phyloP scores from a whole-genome alignment of 2,797 vertebrate species.

The Martes flavigula region DNA sequence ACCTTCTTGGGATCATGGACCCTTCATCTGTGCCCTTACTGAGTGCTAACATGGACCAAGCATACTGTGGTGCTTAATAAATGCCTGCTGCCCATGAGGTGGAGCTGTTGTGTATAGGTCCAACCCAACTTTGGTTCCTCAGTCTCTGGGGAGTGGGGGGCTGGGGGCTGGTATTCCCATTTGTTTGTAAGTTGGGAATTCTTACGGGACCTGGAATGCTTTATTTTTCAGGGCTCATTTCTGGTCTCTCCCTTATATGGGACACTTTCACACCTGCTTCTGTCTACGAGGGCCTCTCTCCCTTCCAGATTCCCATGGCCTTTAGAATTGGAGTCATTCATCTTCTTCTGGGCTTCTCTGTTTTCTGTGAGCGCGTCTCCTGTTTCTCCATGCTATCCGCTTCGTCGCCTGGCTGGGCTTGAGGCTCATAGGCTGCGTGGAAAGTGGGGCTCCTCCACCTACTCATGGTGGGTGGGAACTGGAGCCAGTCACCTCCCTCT shows the following conservation, averaged over 20 bases:
- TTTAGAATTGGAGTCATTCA: not conserved
- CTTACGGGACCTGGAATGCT: not conserved
- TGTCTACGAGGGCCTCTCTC: not conserved
- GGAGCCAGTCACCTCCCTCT: not conserved
- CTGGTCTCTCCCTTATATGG: not conserved
- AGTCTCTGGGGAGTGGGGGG: accelerated
- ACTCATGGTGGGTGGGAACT: not conserved
- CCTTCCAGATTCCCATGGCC: not conserved
- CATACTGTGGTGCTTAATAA: not conserved
- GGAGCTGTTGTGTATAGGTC: not conserved
- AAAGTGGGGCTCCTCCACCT: not conserved
- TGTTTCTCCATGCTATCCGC: not conserved
- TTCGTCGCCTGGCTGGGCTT: not conserved
- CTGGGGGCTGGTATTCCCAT: too few relatives aligned
- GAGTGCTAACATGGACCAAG: not conserved
- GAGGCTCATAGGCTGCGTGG: not conserved
- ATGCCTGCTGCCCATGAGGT: not conserved
- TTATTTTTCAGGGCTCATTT: not conserved
- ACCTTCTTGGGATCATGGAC: not conserved
- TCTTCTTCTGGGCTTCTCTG: not conserved
- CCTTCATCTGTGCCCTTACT: not conserved
- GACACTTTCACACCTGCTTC: not conserved
- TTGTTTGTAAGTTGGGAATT: not conserved
- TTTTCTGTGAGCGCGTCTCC: not conserved
- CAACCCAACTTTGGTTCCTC: not conserved